Conservation (phyloP, 2,797 vertebrate genomes). For the Thaleichthys pacificus region DNA sequence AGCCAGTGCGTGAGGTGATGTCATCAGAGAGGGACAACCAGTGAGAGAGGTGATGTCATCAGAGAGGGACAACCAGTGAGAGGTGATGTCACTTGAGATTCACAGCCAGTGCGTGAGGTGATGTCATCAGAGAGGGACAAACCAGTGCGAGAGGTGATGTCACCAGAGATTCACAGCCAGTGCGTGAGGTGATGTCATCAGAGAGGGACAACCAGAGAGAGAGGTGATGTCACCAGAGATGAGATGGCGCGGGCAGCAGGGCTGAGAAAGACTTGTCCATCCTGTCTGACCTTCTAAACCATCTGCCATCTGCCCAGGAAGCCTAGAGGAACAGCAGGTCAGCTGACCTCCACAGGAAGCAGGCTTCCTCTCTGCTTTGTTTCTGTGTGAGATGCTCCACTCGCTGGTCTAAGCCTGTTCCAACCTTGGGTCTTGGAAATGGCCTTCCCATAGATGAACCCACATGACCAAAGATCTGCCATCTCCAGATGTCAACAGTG, state of each 20-base stretch:
- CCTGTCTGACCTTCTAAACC: neutral
- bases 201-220: neutral
- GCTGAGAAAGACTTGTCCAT: neutral
- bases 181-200: constrained; percentile 55
- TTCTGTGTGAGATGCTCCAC: neutral
- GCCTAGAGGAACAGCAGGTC: neutral
- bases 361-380: neutral
- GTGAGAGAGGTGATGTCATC: too few species aligned
- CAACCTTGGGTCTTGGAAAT: too few species aligned
- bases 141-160: too few species aligned
- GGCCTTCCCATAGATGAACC: too few species aligned
- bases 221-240: neutral
- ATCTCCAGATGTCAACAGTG: too few species aligned
- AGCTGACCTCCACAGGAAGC: neutral
- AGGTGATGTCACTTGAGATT: neutral
- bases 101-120: too few species aligned
- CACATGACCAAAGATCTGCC: too few species aligned
- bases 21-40: constrained; percentile 25
- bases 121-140: neutral
- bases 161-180: constrained; percentile 12
- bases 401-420: too few species aligned
- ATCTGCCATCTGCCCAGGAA: neutral
- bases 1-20: constrained; percentile 48
- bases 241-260: neutral
- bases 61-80: constrained; percentile 14